Evolutionary conservation across 2,113 vertebrate species (phyloP).

Genomic region (Colius striatus): DNA sequence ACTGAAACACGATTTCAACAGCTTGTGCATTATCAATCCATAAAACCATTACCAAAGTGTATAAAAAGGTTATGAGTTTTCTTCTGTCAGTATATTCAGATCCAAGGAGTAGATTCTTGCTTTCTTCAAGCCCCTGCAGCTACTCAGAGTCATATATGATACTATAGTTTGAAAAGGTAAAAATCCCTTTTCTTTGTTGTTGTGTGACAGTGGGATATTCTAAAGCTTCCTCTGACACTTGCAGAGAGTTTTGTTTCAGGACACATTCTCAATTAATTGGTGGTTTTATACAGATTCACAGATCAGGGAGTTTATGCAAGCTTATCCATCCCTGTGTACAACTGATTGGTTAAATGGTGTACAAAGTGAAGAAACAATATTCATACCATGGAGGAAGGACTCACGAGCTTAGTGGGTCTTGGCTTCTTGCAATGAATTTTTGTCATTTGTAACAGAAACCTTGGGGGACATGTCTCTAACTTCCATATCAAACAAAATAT

Average conservation of each 20-base stretch:
- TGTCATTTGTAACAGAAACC: neutral
- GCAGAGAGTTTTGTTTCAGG: neutral
- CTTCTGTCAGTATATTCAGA: neutral
- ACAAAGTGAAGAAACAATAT: neutral
- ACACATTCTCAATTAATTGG: neutral
- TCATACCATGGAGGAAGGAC: neutral
- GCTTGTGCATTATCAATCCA: neutral
- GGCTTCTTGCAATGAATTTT: neutral
- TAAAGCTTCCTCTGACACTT: neutral
- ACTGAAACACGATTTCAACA: neutral
- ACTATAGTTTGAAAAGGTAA: neutral
- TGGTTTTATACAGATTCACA: neutral
- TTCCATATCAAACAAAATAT: rapidly evolving
- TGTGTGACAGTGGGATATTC: neutral
- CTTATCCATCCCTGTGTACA: neutral
- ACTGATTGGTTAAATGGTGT: neutral
- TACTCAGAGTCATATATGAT: too few species aligned
- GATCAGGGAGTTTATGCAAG: neutral
- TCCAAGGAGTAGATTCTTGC: neutral
- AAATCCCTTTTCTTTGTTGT: neutral
- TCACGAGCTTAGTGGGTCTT: neutral
- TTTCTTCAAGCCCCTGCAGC: neutral
- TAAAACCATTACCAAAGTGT: neutral
- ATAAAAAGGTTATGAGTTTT: neutral
- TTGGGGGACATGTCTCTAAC: rapidly evolving